Evolutionary conservation across 1,140 invertebrate species (phyloP).

Genomic region (Temnothorax curvispinosus): DNA sequence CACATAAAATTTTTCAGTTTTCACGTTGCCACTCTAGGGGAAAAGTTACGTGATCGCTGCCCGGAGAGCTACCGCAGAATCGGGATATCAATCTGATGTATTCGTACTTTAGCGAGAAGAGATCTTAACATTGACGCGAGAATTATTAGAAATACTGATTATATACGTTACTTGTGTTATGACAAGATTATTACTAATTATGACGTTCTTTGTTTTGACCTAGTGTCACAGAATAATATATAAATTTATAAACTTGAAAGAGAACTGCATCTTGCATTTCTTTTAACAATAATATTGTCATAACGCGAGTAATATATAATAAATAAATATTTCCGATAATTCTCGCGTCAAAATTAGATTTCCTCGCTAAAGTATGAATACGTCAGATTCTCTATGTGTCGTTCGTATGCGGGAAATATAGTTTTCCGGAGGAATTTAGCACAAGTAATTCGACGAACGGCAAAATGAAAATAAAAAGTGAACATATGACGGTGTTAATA

Average conservation of each 20-base stretch:
- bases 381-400: neutral
- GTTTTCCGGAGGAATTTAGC: constrained; percentile 2
- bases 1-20: no score
- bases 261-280: neutral
- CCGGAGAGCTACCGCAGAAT: neutral
- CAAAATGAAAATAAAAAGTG: no score
- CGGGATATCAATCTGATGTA: neutral
- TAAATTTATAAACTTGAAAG: neutral
- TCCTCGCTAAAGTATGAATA: no score
- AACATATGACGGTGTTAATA: neutral
- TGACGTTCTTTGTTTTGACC: neutral
- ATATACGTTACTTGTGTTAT: neutral
- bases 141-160: neutral
- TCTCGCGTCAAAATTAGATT: no score
- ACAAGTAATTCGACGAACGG: neutral
- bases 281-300: no score
- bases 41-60: no score
- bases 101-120: neutral
- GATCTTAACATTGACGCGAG: neutral
- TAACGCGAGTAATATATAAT: no score
- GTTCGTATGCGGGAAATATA: neutral
- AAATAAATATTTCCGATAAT: no score
- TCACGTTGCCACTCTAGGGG: no score
- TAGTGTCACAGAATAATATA: neutral
- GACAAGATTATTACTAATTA: neutral